These are phyloP conservation scores for Laspeyria flexula DNA, from an alignment of 2,888 invertebrate species.

Conservation along the genomic window DNA sequence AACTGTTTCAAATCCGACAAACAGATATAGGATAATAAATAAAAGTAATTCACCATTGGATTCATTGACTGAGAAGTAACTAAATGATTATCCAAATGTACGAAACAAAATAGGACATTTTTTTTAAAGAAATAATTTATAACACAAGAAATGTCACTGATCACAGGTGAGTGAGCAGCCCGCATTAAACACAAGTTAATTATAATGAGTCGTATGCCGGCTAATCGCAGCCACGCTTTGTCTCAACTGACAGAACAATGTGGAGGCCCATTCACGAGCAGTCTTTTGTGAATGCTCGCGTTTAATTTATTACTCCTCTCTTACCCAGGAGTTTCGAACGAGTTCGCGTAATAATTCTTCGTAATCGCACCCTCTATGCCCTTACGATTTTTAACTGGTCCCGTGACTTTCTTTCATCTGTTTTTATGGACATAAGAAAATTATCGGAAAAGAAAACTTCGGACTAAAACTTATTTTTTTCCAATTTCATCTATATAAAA, in stretches of 20 bases:
- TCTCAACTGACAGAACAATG: conserved; percentile 75
- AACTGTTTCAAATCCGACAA: no score
- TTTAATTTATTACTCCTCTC: conserved; percentile 61
- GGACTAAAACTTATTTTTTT: no score
- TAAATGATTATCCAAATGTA: no score
- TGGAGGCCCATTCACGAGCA: conserved; percentile 62
- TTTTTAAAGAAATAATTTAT: no score
- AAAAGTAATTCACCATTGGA: no score
- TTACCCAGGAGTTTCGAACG: conserved; percentile 42
- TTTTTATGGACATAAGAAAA: background rate
- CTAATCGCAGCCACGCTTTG: conserved; percentile 74
- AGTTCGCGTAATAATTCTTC: conserved; percentile 43
- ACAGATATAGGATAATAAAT: no score
- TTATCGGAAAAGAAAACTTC: no score
- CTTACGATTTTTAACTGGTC: conserved; percentile 18
- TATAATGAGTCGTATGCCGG: conserved; percentile 66
- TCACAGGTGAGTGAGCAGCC: conserved; percentile 18
- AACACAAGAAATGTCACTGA: background rate
- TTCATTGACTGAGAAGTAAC: no score
- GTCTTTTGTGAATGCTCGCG: conserved; percentile 58
- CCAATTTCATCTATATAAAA: no score
- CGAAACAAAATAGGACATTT: no score
- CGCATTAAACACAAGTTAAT: conserved; percentile 58
- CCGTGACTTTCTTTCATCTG: background rate
- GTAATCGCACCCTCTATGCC: conserved; percentile 35